Conservation (phyloP, 2,797 vertebrate species). For the Astyanax mexicanus region DNA sequence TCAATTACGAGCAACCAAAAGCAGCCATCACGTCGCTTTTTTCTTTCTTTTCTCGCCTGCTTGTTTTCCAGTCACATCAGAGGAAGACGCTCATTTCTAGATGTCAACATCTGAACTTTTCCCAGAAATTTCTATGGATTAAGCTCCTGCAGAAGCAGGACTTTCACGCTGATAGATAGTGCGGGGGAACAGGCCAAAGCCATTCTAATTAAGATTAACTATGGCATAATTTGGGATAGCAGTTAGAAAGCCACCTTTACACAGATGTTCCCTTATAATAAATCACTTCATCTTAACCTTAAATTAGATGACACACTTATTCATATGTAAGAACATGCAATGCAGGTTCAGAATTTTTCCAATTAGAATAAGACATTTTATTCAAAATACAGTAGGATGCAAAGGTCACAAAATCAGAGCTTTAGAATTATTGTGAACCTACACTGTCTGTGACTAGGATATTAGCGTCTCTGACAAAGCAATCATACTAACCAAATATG, state of each 20-base stretch:
- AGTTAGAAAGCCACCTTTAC: background rate
- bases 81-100: background rate
- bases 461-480: too few relatives aligned
- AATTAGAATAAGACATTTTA: too few relatives aligned
- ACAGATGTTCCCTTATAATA: background rate
- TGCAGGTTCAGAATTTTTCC: too few relatives aligned
- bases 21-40: background rate
- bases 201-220: constrained; percentile 11
- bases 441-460: too few relatives aligned
- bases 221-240: background rate
- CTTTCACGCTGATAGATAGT: background rate
- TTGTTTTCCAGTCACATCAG: constrained; percentile 32
- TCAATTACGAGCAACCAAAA: constrained; percentile 22
- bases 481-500: too few relatives aligned
- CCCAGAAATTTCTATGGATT: background rate
- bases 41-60: too few relatives aligned
- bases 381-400: too few relatives aligned
- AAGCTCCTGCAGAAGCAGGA: background rate
- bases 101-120: constrained; percentile 20
- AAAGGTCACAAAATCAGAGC: too few relatives aligned
- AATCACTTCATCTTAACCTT: background rate
- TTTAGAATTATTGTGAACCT: too few relatives aligned
- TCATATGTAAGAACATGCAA: background rate
- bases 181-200: background rate
- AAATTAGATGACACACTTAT: background rate